A percentile compares a stretch with the other conserved stretches of the same genome.
Conservation (phyloP, 2,797 vertebrate genomes). For the Sebastolobus altivelis region DNA sequence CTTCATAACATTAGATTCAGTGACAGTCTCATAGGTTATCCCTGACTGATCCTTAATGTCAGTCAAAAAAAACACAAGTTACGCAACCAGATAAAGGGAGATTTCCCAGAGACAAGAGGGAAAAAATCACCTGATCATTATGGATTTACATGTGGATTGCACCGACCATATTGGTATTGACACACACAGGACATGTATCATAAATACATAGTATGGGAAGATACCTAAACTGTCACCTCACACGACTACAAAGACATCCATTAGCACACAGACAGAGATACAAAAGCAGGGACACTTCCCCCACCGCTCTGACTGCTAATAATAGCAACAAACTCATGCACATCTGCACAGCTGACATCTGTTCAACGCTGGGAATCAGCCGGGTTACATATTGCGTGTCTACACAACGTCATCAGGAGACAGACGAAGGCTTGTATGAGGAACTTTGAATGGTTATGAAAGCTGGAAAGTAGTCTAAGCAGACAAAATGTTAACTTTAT, state of each 20-base stretch:
- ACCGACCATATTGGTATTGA: conserved; percentile 1
- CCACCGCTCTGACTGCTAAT: conserved; percentile 74
- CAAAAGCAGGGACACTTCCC: conserved; percentile 70
- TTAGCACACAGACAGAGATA: conserved; percentile 39
- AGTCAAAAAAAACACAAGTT: conserved; percentile 45
- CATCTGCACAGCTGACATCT: conserved; percentile 83
- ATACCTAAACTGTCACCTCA: conserved; percentile 36
- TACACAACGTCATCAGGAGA: conserved; percentile 36
- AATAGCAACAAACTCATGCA: conserved; percentile 79
- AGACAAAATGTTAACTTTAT: background rate
- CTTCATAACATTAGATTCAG: conserved; percentile 30
- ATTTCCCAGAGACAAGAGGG: conserved; percentile 55
- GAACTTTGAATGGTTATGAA: conserved; percentile 11
- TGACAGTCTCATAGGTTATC: conserved; percentile 28
- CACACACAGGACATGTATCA: background rate
- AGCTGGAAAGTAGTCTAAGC: conserved; percentile 12
- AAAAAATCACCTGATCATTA: conserved; percentile 54
- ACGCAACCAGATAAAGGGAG: conserved; percentile 61
- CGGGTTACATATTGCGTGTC: conserved; percentile 62
- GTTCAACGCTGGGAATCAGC: conserved; percentile 67
- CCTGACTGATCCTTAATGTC: conserved; percentile 37
- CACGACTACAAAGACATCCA: conserved; percentile 43
- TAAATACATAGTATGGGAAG: conserved; percentile 19
- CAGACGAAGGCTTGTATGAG: conserved; percentile 8
- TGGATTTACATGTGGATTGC: conserved; percentile 19